phyloP scores from a whole-genome alignment of 1,140 invertebrate genomes.

The Heliconius melpomene region DNA sequence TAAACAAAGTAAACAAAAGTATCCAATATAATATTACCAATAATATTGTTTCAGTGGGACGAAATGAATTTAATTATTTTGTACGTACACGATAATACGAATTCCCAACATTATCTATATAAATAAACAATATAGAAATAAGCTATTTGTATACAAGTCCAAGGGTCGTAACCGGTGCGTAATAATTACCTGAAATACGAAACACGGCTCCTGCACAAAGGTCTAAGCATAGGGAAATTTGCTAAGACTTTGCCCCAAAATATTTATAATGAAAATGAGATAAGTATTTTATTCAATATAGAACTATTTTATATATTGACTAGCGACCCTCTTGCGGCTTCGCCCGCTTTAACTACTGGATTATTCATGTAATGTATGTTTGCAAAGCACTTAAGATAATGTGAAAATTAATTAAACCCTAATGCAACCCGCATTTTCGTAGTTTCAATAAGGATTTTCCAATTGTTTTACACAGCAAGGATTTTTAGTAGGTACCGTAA shows the following conservation, averaged over 20 bases:
- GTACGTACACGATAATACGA: neutral
- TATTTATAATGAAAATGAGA: constrained; percentile 45
- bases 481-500: too few species aligned
- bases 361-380: too few species aligned
- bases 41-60: neutral
- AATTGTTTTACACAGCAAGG: too few species aligned
- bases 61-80: neutral
- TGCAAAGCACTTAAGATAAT: too few species aligned
- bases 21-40: neutral
- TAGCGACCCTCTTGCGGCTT: too few species aligned
- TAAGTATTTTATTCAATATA: constrained; percentile 31
- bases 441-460: too few species aligned
- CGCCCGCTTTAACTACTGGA: too few species aligned
- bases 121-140: constrained; percentile 6
- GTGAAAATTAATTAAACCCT: too few species aligned
- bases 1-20: neutral
- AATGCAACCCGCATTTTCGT: too few species aligned
- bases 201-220: constrained; percentile 36
- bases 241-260: constrained; percentile 19
- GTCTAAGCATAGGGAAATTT: constrained; percentile 27
- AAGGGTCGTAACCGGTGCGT: constrained; percentile 17
- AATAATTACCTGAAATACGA: constrained; percentile 38
- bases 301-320: too few species aligned
- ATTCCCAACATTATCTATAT: neutral
- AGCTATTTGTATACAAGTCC: constrained; percentile 24